These are phyloP conservation scores for Antigone vipio DNA, from an alignment of 2,113 vertebrate species.

Conservation along the genomic window DNA sequence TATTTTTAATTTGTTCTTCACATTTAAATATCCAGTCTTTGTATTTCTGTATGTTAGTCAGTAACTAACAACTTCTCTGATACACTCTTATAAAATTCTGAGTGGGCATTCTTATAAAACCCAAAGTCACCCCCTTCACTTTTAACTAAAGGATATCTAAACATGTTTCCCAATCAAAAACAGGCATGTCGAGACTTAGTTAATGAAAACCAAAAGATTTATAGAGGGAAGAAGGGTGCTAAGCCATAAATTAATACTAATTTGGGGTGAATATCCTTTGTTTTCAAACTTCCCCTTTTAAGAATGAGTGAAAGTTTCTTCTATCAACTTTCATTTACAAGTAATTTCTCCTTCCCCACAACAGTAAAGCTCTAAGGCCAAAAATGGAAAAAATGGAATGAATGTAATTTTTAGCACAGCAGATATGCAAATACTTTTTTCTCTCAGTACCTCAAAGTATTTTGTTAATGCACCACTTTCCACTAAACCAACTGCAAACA, in stretches of 20 bases:
- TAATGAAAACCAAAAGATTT: not conserved
- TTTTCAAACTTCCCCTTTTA: not conserved
- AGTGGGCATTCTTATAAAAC: not conserved
- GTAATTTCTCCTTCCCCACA: not conserved
- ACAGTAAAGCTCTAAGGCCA: not conserved
- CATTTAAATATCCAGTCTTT: not conserved
- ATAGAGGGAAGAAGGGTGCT: not conserved
- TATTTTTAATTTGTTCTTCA: not conserved
- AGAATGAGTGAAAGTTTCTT: not conserved
- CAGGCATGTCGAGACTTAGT: not conserved
- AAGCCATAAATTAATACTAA: not conserved
- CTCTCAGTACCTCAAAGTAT: not conserved
- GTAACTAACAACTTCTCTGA: not conserved
- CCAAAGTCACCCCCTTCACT: not conserved
- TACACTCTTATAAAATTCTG: not conserved
- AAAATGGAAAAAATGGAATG: not conserved
- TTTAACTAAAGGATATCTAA: not conserved
- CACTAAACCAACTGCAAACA: constrained; percentile 61
- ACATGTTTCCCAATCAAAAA: not conserved
- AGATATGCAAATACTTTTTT: not conserved
- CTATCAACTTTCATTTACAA: not conserved
- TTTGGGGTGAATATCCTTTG: not conserved
- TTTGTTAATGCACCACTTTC: constrained; percentile 57
- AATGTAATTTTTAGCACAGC: not conserved
- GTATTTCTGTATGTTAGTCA: not conserved